phyloP scores from a whole-genome alignment of 2,113 vertebrate species.

The Limanda limanda region DNA sequence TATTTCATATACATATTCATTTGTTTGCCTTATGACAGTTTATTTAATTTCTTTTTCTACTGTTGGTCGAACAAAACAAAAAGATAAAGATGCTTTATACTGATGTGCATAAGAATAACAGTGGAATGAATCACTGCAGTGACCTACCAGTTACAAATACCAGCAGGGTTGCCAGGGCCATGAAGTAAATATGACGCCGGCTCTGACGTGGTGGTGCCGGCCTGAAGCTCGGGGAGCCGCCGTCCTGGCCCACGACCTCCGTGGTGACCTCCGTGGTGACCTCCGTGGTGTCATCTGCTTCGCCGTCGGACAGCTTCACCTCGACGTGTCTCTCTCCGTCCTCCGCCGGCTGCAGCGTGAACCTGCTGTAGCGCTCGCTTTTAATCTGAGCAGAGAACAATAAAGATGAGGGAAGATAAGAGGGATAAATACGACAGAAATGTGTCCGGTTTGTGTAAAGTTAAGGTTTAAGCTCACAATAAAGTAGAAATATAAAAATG shows the following conservation, averaged over 20 bases:
- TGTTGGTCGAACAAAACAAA: no score
- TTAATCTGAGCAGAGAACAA: conserved; percentile 77
- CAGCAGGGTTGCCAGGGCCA: conserved; percentile 64
- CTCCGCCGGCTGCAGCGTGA: conserved; percentile 87
- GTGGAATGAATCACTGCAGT: neutral
- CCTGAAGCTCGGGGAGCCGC: conserved; percentile 53
- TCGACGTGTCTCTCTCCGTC: conserved; percentile 87
- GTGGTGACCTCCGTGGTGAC: conserved; percentile 64
- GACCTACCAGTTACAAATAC: conserved; percentile 87
- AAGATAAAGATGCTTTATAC: no score
- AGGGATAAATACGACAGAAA: neutral
- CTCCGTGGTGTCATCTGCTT: conserved; percentile 70
- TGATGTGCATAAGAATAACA: no score
- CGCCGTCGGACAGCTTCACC: conserved; percentile 85
- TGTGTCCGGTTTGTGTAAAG: neutral
- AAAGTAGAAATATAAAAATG: neutral
- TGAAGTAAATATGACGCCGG: conserved; percentile 61
- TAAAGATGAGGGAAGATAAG: neutral
- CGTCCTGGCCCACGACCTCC: conserved; percentile 47
- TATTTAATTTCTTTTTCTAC: no score
- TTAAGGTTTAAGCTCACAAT: no score
- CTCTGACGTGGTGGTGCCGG: neutral
- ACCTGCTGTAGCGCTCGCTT: conserved; percentile 87
- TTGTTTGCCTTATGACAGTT: no score
- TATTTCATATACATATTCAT: no score